Conservation (phyloP, 2,888 invertebrate genomes). For the Acholoe squamosa region DNA sequence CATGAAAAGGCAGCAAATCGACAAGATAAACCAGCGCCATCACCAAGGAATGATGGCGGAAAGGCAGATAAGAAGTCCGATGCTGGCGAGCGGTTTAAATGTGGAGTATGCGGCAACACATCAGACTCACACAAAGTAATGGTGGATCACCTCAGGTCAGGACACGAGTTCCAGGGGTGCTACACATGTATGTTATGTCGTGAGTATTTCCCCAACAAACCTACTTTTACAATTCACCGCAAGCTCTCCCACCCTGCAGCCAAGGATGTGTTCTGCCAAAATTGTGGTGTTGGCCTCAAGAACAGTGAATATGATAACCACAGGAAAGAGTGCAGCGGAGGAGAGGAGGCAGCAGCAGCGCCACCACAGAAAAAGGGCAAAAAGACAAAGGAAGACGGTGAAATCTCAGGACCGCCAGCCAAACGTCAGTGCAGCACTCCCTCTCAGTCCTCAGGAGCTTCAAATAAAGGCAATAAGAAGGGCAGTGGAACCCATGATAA, state of each 20-base stretch:
- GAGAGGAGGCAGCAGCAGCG: background rate
- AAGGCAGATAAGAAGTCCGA: slow-evolving; percentile 31
- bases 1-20: slow-evolving; percentile 27
- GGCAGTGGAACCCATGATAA: too few relatives aligned
- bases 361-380: background rate
- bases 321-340: slow-evolving; percentile 25
- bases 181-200: slow-evolving; percentile 53
- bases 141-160: slow-evolving; percentile 48
- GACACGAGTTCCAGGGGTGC: slow-evolving; percentile 53
- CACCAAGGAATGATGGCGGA: background rate
- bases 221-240: slow-evolving; percentile 41
- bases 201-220: slow-evolving; percentile 58
- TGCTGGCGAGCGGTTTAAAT: slow-evolving; percentile 9
- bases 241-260: slow-evolving; percentile 37
- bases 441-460: background rate
- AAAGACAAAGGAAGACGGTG: background rate
- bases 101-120: slow-evolving; percentile 50
- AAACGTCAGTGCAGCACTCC: slow-evolving; percentile 14
- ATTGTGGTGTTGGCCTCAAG: slow-evolving; percentile 15
- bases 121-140: slow-evolving; percentile 17
- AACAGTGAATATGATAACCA: slow-evolving; percentile 31
- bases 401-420: background rate
- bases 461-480: background rate
- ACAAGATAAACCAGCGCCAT: background rate
- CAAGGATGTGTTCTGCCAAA: background rate